Base-by-base conservation (phyloP, 2,113 vertebrate species). In the Ellobius talpinus region DNA sequence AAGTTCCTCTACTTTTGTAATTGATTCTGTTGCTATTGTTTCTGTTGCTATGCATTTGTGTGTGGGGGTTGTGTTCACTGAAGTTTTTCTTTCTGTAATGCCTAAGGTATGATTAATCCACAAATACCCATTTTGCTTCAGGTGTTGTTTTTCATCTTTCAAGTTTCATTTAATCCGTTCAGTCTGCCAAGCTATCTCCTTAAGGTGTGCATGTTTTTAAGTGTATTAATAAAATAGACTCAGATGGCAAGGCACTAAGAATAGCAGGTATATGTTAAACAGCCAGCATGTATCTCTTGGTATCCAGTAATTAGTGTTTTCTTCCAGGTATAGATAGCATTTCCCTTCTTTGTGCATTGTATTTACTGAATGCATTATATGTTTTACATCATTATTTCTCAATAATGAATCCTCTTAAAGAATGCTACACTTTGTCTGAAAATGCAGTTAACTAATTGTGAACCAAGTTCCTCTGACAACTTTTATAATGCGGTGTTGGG, bases 161-260 rank as follows among this genome's bases (percentile, higher is more conserved):
- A 76, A 70, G 36, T 77, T 90, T 95, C 4, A 93, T 66, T 86
- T 81, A n/a, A 36, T 86, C 47, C 79, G 86, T 96, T 85, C 16
- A 55, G 58, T 55, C 6, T 87, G 70, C 45, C 9, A 36, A 85
- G 5, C 84, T 86, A 16, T 93, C 21, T 77, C 13, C 45, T 95
- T 96, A 63, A 14, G 13, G 63, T 11, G 4, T 86, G 52, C 0
- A 36, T 47, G 1, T 33, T 73, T 89, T 76, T 73, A 23, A 7
- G 47, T 7, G 13, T 16, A 13, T 47, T n/a, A 77, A 14, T 66
- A 50, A 66, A 50, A n/a, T 36, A 63, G 9, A 66, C 31, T 68
- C 70, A 77, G 19, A 55, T n/a, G 58, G 42, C 47, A 94, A 84
- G 39, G 26, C 47, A 17, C 12, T 63, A 39, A 77, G 29, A 85